Evolutionary conservation across 2,888 invertebrate genomes (phyloP).

Genomic region (Phyllotreta cruciferae): DNA sequence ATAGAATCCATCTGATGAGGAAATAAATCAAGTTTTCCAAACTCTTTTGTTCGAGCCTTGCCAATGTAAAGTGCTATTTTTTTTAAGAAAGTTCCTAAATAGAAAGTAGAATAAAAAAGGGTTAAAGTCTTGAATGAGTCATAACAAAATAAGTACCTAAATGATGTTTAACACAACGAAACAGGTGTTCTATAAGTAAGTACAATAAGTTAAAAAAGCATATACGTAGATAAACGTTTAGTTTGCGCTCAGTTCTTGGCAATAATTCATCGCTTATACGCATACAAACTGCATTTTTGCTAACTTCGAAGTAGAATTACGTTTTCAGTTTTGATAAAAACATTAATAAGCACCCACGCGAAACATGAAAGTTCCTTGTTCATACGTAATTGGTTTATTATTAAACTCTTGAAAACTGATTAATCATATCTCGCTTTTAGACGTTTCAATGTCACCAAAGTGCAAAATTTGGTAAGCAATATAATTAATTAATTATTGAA

Average conservation of each 20-base stretch:
- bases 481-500: too few relatives aligned
- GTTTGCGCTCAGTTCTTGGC: neutral
- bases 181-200: too few relatives aligned
- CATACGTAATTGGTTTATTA: conserved; percentile 4
- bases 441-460: too few relatives aligned
- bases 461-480: too few relatives aligned
- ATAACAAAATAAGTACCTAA: too few relatives aligned
- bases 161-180: too few relatives aligned
- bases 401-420: neutral
- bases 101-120: too few relatives aligned
- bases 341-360: conserved; percentile 9
- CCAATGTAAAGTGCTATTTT: too few relatives aligned
- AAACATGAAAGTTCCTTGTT: neutral
- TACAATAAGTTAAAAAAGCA: too few relatives aligned
- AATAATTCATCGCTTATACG: conserved; percentile 6
- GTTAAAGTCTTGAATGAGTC: too few relatives aligned
- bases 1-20: conserved; percentile 13
- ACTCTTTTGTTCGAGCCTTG: conserved; percentile 1
- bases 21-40: conserved; percentile 11
- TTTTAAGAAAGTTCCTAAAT: too few relatives aligned
- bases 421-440: neutral
- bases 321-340: conserved; percentile 1
- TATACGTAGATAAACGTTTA: too few relatives aligned
- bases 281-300: neutral
- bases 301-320: conserved; percentile 8